Conservation (phyloP, 2,888 invertebrate genomes). For the Lissocephala sabroskyi region DNA sequence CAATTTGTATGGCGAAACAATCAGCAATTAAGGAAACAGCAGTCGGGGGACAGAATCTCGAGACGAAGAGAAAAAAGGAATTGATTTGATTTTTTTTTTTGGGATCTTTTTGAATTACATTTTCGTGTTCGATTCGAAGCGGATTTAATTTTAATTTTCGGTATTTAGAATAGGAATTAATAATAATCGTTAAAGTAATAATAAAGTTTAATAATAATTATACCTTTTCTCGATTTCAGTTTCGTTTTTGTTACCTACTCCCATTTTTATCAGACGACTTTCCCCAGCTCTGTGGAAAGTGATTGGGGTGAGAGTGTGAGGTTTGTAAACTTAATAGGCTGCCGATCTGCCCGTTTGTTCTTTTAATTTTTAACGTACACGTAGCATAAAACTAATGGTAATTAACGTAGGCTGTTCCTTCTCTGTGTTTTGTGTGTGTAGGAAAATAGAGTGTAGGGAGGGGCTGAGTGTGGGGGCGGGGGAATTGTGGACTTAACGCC, state of each 20-base stretch:
- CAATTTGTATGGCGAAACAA: constrained; percentile 36
- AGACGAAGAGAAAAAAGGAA: too few species aligned
- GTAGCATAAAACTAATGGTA: constrained; percentile 44
- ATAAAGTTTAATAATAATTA: constrained; percentile 54
- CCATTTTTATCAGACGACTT: too few species aligned
- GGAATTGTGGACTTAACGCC: constrained; percentile 78
- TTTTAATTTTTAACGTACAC: constrained; percentile 6
- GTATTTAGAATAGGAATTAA: constrained; percentile 40
- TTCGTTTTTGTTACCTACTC: constrained; percentile 36
- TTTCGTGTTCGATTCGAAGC: constrained; percentile 6
- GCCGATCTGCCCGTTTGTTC: constrained; percentile 17
- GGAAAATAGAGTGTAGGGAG: constrained; percentile 8
- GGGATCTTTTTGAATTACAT: constrained; percentile 11
- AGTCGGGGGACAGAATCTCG: constrained; percentile 10
- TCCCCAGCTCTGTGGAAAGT: too few species aligned
- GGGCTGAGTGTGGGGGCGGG: constrained; percentile 14
- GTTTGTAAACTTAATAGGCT: constrained; percentile 46
- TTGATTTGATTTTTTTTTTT: constrained; percentile 20
- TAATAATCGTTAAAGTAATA: constrained; percentile 36
- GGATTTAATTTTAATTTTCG: constrained; percentile 23
- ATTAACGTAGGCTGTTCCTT: constrained; percentile 37
- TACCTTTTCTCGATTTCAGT: constrained; percentile 41
- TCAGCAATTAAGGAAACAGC: constrained; percentile 19
- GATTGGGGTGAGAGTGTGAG: too few species aligned
- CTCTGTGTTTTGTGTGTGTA: constrained; percentile 24